Evolutionary conservation across 2,113 vertebrate species (phyloP).

Genomic region (Gyps fulvus): DNA sequence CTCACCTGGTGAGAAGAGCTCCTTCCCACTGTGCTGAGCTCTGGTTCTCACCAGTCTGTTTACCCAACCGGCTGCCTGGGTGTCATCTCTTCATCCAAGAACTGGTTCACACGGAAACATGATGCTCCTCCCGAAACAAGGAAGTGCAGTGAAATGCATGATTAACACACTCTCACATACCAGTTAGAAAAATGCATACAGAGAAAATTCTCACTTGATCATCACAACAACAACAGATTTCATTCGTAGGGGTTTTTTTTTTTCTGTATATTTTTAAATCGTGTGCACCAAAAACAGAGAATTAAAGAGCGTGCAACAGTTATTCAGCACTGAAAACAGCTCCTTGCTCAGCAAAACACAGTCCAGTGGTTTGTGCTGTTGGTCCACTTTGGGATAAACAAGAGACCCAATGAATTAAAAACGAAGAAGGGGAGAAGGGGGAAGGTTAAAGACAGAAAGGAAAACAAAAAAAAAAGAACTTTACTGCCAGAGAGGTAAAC

Average conservation of each 20-base stretch:
- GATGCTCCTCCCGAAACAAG: background rate
- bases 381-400: slow-evolving; percentile 67
- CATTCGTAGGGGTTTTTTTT: background rate
- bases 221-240: background rate
- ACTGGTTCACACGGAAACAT: background rate
- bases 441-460: background rate
- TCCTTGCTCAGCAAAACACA: slow-evolving; percentile 50
- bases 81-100: slow-evolving; percentile 4
- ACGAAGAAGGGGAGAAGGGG: background rate
- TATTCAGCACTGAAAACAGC: background rate
- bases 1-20: slow-evolving; percentile 44
- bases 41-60: background rate
- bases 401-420: slow-evolving; percentile 26
- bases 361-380: slow-evolving; percentile 55
- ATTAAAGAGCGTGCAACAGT: background rate
- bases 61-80: background rate
- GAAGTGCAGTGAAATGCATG: slow-evolving; percentile 11
- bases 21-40: slow-evolving; percentile 24
- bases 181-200: background rate
- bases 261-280: background rate
- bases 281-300: slow-evolving; percentile 11
- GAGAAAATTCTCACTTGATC: background rate
- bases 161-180: background rate
- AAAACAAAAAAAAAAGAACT: background rate
- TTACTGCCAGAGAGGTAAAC: slow-evolving; percentile 63